Conservation (phyloP, 1,140 invertebrate species). For the Drosophila tsacasi region DNA sequence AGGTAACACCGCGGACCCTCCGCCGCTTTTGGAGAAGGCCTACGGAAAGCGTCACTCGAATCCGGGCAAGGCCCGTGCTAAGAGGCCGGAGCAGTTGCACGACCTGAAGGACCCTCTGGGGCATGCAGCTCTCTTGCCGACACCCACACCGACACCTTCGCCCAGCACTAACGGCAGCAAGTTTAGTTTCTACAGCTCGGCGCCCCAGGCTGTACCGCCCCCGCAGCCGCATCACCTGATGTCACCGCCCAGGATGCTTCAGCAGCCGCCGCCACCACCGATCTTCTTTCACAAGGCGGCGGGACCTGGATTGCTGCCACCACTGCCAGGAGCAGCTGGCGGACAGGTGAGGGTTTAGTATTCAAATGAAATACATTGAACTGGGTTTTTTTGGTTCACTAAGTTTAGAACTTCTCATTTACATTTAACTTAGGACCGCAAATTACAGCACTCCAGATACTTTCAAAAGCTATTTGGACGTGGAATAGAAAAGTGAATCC, state of each 20-base stretch:
- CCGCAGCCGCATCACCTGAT: conserved; percentile 14
- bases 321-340: conserved; percentile 3
- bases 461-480: too few relatives aligned
- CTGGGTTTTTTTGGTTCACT: background rate
- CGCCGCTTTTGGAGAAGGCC: conserved; percentile 1
- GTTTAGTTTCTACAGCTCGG: conserved; percentile 49
- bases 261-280: conserved; percentile 32
- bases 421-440: background rate
- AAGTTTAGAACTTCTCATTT: background rate
- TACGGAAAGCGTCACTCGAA: conserved; percentile 22
- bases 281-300: conserved; percentile 53
- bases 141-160: conserved; percentile 51
- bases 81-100: conserved; percentile 59
- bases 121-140: conserved; percentile 45
- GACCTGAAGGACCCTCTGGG: conserved; percentile 42
- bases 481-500: background rate
- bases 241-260: conserved; percentile 21
- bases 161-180: conserved; percentile 54
- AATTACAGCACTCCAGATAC: background rate
- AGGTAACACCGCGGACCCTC: conserved; percentile 3
- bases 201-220: background rate
- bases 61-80: conserved; percentile 36
- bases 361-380: background rate
- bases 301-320: conserved; percentile 18
- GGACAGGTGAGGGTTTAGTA: conserved; percentile 30